These are phyloP conservation scores for Chrysochloris asiatica DNA, from an alignment of 2,113 vertebrate genomes.

Conservation along the genomic window DNA sequence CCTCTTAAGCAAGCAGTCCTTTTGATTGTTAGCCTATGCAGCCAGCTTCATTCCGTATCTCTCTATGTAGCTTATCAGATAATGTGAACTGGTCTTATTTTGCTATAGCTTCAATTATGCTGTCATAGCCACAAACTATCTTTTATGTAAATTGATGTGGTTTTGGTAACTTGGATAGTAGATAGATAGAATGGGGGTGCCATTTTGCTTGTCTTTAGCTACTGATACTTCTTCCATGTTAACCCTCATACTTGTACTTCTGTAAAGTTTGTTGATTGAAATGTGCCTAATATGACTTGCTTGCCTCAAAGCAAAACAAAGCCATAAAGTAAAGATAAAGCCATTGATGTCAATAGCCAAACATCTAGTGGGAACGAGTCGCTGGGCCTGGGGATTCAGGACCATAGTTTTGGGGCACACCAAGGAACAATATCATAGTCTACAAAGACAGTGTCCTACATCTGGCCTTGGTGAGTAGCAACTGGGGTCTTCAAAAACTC, in stretches of 20 bases:
- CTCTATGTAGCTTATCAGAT: background rate
- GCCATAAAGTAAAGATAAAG: too few species aligned
- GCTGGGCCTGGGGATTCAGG: too few species aligned
- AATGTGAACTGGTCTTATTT: background rate
- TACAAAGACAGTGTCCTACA: too few species aligned
- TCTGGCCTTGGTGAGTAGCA: too few species aligned
- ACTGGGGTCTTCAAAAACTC: too few species aligned
- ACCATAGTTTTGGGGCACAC: too few species aligned
- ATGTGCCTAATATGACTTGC: background rate
- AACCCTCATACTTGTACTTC: background rate
- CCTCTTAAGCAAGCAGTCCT: background rate
- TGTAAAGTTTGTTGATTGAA: background rate
- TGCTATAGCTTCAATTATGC: background rate
- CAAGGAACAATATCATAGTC: too few species aligned
- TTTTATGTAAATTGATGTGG: background rate
- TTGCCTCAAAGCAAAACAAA: background rate
- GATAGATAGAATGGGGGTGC: background rate
- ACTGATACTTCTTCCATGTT: background rate
- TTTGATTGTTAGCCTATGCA: background rate
- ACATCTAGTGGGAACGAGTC: too few species aligned
- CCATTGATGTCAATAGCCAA: too few species aligned
- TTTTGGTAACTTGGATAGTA: background rate
- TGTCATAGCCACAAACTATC: background rate
- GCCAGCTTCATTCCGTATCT: background rate
- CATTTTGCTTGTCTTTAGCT: background rate